A percentile compares a stretch with the other conserved stretches of the same genome.
These are phyloP conservation scores for Ascaphus truei DNA, from an alignment of 2,113 vertebrate species.

Conservation along the genomic window DNA sequence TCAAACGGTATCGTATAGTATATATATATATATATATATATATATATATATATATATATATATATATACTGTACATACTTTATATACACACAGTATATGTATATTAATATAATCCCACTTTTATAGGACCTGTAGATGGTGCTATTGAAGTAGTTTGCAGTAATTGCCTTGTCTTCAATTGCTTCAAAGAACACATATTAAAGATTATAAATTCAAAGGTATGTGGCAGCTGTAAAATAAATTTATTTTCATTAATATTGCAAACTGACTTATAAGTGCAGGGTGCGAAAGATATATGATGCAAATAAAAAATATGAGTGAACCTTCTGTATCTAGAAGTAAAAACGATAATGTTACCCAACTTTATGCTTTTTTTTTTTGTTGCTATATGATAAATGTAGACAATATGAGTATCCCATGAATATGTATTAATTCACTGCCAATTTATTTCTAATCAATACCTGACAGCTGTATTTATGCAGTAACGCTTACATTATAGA, in stretches of 20 bases:
- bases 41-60: too few relatives aligned
- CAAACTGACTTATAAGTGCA: conserved; percentile 18
- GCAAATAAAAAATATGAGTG: conserved; percentile 25
- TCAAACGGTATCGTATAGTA: too few relatives aligned
- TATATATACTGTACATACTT: neutral
- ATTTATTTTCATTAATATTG: conserved; percentile 31
- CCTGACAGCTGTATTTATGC: conserved; percentile 3
- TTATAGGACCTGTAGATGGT: conserved; percentile 32
- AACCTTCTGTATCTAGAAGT: neutral
- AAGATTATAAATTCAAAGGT: conserved; percentile 20
- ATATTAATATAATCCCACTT: neutral
- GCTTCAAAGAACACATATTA: conserved; percentile 19
- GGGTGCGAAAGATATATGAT: conserved; percentile 14
- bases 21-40: too few relatives aligned
- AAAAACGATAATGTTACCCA: neutral
- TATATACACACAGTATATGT: neutral
- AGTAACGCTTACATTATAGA: neutral
- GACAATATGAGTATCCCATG: conserved; percentile 11
- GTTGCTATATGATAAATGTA: conserved; percentile 22
- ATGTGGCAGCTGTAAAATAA: conserved; percentile 22
- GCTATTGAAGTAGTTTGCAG: conserved; percentile 31
- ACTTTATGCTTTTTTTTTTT: neutral
- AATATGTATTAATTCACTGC: conserved; percentile 13
- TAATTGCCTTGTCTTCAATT: neutral
- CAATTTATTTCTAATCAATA: conserved; percentile 30